Conservation (phyloP, 1,140 invertebrate genomes). For the Drosophila gunungcola region DNA sequence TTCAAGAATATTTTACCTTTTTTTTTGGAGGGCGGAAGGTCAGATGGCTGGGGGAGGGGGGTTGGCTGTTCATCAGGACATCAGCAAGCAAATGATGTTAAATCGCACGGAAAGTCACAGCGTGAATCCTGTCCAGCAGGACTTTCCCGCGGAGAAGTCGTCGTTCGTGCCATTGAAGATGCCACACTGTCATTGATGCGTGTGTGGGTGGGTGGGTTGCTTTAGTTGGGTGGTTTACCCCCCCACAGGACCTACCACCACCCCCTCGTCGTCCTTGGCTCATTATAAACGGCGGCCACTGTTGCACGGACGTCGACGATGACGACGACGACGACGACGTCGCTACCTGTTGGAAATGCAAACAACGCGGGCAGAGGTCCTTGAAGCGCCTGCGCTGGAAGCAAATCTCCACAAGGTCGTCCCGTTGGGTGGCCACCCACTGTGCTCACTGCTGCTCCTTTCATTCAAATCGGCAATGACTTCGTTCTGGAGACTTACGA, state of each 20-base stretch:
- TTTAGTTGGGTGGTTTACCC: background rate
- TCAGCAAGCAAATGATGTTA: constrained; percentile 57
- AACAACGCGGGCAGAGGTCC: constrained; percentile 53
- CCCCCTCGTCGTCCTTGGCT: constrained; percentile 49
- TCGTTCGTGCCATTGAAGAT: constrained; percentile 11
- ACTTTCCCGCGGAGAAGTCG: constrained; percentile 20
- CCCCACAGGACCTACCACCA: constrained; percentile 1
- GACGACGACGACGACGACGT: constrained; percentile 56
- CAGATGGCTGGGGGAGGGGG: background rate
- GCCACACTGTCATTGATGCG: constrained; percentile 28
- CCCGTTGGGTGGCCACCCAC: background rate
- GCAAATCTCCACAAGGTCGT: constrained; percentile 59
- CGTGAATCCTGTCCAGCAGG: constrained; percentile 50
- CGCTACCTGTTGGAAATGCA: constrained; percentile 80
- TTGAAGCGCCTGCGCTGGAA: constrained; percentile 64
- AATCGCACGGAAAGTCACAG: constrained; percentile 51
- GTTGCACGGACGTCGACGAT: constrained; percentile 59
- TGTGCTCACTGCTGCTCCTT: background rate
- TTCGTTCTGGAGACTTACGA: constrained; percentile 4
- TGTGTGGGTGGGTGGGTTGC: constrained; percentile 4
- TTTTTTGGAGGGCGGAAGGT: background rate
- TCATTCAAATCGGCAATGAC: constrained; percentile 4
- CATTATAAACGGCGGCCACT: constrained; percentile 74
- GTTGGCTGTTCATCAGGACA: background rate
- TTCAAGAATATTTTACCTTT: background rate